Evolutionary conservation across 2,113 vertebrate genomes (phyloP).

Genomic region (Thomomys bottae): DNA sequence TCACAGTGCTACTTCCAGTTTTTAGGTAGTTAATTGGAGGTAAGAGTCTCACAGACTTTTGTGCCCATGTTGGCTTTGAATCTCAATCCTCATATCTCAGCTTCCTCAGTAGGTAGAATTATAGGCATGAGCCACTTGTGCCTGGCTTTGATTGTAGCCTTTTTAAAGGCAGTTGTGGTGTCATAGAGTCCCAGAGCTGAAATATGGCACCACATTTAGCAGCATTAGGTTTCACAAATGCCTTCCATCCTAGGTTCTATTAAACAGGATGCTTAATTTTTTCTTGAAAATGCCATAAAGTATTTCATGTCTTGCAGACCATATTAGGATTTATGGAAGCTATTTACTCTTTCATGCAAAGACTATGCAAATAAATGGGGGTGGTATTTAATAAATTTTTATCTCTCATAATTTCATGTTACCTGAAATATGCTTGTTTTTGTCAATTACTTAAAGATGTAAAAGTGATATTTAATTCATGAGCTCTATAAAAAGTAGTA

Average conservation of each 20-base stretch:
- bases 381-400: background rate
- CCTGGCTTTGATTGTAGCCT: background rate
- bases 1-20: no score
- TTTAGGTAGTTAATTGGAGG: no score
- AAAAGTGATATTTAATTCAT: background rate
- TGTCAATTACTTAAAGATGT: slow-evolving; percentile 2
- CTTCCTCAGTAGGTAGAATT: no score
- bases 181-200: background rate
- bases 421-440: background rate
- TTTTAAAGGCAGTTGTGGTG: background rate
- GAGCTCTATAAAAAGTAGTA: background rate
- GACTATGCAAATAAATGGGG: background rate
- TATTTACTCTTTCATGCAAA: background rate
- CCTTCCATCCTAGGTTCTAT: background rate
- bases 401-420: slow-evolving; percentile 35
- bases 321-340: background rate
- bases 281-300: background rate
- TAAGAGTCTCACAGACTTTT: no score
- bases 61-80: no score
- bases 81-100: no score
- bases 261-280: background rate
- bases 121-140: no score
- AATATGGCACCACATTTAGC: background rate
- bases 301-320: slow-evolving; percentile 10
- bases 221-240: background rate